A percentile compares a stretch with the other conserved stretches of the same genome.
These are phyloP conservation scores for Lepidurus packardi DNA, from an alignment of 1,140 invertebrate species.

Conservation along the genomic window DNA sequence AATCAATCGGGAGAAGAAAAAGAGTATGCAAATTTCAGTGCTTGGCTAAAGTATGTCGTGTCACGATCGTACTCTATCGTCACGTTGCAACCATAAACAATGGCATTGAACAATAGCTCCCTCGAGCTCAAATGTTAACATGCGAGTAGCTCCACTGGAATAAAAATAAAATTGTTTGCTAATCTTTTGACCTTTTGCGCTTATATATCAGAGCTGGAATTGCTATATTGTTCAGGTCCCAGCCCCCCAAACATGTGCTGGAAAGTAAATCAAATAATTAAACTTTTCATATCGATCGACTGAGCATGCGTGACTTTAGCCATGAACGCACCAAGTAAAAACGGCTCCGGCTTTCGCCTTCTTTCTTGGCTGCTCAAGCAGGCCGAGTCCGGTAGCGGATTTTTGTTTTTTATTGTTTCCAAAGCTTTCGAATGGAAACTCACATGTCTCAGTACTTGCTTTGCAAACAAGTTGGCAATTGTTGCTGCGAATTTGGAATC, in stretches of 20 bases:
- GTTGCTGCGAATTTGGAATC: too few species aligned
- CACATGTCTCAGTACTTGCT: too few species aligned
- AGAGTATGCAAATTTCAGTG: too few species aligned
- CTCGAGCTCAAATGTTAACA: neutral
- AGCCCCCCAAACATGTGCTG: neutral
- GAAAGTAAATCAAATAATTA: constrained; percentile 6
- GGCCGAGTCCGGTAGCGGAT: neutral
- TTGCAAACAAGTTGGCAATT: too few species aligned
- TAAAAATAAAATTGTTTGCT: neutral
- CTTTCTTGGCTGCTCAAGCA: neutral
- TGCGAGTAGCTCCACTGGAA: neutral
- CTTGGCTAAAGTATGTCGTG: neutral
- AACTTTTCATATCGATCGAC: neutral
- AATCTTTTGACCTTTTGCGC: neutral
- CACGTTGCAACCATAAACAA: neutral
- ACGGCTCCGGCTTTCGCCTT: neutral
- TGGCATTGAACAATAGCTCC: neutral
- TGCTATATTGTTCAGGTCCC: neutral
- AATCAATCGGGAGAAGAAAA: too few species aligned
- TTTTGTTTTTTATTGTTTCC: neutral
- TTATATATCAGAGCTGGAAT: neutral
- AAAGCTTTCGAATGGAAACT: neutral
- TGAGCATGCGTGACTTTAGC: neutral
- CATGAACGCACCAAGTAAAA: neutral
- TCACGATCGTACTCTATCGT: neutral